phyloP scores from a whole-genome alignment of 2,797 vertebrate species.

The Eremophila alpestris region DNA sequence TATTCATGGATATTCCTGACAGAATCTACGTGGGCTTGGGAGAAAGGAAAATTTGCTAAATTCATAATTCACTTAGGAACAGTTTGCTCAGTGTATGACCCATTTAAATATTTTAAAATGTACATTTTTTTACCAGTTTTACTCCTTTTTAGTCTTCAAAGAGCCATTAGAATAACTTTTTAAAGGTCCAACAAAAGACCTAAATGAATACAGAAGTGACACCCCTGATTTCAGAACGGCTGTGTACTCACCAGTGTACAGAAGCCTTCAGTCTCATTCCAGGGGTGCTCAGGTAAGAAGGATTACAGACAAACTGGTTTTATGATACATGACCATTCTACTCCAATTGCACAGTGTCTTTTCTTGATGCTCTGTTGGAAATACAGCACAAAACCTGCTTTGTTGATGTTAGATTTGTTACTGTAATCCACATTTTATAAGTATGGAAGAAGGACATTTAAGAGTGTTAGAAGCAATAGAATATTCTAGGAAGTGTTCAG shows the following conservation, averaged over 20 bases:
- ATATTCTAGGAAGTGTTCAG: not conserved
- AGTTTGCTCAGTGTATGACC: constrained; percentile 7
- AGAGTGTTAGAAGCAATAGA: not conserved
- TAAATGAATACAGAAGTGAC: not conserved
- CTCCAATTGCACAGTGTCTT: not conserved
- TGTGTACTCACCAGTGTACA: not conserved
- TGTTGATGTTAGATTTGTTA: not conserved
- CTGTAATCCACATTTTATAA: not conserved
- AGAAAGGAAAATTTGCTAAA: constrained; percentile 47
- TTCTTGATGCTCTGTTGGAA: not conserved
- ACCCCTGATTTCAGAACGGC: not conserved
- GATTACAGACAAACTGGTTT: not conserved
- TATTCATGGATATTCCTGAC: constrained; percentile 42
- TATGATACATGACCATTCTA: not conserved
- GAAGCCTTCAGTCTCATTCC: not conserved
- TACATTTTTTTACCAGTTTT: not conserved
- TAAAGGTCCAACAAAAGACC: not conserved
- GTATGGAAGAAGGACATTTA: not conserved
- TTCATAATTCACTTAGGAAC: constrained; percentile 42
- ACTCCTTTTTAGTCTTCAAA: not conserved
- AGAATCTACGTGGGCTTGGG: constrained; percentile 11
- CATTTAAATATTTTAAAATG: constrained; percentile 7
- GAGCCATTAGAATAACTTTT: not conserved
- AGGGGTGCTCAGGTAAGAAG: not conserved
- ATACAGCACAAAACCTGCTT: not conserved